A percentile compares a stretch with the other conserved stretches of the same genome.
These are phyloP conservation scores for Dromas ardeola DNA, from an alignment of 2,113 vertebrate genomes.

Conservation along the genomic window DNA sequence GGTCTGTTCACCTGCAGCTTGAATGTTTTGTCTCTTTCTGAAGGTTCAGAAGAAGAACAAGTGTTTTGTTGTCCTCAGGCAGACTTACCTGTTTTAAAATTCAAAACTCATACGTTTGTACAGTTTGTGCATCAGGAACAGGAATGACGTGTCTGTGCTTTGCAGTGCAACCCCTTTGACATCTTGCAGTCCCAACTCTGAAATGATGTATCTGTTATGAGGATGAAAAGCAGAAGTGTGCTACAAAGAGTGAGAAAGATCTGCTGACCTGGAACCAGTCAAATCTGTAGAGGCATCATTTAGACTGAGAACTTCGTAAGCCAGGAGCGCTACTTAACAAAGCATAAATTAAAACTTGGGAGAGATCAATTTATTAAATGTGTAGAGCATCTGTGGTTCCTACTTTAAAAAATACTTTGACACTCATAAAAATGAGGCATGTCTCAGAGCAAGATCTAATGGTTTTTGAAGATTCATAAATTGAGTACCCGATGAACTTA, in stretches of 20 bases:
- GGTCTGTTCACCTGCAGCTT: not conserved
- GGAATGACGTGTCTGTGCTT: not conserved
- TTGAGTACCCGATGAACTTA: not conserved
- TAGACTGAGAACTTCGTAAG: not conserved
- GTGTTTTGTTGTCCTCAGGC: not conserved
- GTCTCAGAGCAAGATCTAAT: not conserved
- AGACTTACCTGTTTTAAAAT: not conserved
- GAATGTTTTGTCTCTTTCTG: not conserved
- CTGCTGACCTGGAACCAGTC: constrained; percentile 33
- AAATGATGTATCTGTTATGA: not conserved
- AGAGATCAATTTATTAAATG: constrained; percentile 29
- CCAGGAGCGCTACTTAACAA: not conserved
- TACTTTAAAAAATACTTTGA: not conserved
- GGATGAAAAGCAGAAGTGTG: not conserved
- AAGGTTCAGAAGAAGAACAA: not conserved
- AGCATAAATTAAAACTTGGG: constrained; percentile 28
- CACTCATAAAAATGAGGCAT: not conserved
- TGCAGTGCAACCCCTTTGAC: not conserved
- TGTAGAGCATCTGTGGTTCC: not conserved
- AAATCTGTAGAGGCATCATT: not conserved
- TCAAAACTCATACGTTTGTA: not conserved
- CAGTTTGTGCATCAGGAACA: not conserved
- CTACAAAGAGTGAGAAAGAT: not conserved
- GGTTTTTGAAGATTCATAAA: not conserved
- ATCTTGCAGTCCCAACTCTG: not conserved